Conservation (phyloP, 1,140 invertebrate species). For the Sesamia nonagrioides region DNA sequence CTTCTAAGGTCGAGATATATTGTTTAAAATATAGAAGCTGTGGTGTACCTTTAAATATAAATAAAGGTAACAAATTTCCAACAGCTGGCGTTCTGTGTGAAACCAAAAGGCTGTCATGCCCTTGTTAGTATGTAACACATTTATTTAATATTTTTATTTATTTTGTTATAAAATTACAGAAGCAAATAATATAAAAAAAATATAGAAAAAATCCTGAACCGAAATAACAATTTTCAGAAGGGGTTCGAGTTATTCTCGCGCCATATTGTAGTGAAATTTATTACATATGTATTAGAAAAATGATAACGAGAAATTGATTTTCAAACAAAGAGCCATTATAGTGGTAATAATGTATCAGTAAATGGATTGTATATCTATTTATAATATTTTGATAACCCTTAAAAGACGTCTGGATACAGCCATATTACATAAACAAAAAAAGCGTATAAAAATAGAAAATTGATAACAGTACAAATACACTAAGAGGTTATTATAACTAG, state of each 20-base stretch:
- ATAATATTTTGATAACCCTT: neutral
- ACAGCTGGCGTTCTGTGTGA: neutral
- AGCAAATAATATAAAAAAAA: too few relatives aligned
- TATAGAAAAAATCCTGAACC: neutral
- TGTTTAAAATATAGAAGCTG: too few relatives aligned
- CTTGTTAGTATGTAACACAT: neutral
- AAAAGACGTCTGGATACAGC: neutral
- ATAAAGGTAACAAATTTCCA: neutral
- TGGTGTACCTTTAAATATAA: neutral
- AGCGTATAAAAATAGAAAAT: neutral
- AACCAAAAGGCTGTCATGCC: slow-evolving; percentile 10
- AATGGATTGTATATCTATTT: slow-evolving; percentile 15
- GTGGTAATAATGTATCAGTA: neutral
- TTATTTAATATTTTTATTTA: neutral
- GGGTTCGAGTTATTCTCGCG: neutral
- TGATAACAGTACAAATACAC: neutral
- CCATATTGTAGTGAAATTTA: neutral
- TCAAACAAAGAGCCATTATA: neutral
- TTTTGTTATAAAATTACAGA: neutral
- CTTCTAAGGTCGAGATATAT: too few relatives aligned
- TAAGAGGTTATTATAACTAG: neutral
- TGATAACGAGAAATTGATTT: neutral
- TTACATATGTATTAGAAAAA: neutral
- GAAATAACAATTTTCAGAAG: neutral
- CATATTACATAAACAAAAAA: neutral